Evolutionary conservation across 2,888 invertebrate species (phyloP).

Genomic region (Oegoconia quadripuncta): DNA sequence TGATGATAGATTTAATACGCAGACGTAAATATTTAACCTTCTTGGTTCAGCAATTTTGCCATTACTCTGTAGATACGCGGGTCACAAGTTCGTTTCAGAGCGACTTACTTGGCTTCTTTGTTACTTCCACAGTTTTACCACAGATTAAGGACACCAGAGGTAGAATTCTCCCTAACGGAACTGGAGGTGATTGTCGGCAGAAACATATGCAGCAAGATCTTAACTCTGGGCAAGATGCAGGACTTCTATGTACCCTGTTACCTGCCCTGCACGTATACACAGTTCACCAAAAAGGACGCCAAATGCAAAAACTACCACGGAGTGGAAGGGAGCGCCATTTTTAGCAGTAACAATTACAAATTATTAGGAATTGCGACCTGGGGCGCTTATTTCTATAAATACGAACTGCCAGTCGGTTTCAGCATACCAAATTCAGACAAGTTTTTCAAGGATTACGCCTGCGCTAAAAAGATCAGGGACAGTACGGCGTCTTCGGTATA

Average conservation of each 20-base stretch:
- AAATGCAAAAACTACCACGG: constrained; percentile 6
- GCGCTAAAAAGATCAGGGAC: constrained; percentile 11
- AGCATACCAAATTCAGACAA: constrained; percentile 10
- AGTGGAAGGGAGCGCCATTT: constrained; percentile 10
- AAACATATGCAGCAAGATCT: constrained; percentile 36
- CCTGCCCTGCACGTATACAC: background rate
- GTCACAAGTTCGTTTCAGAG: no score
- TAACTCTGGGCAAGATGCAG: constrained; percentile 22
- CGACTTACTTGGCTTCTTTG: background rate
- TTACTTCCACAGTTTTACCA: constrained; percentile 27
- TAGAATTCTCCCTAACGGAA: constrained; percentile 31
- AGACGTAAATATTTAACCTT: no score
- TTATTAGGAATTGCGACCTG: constrained; percentile 16
- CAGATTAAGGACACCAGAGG: constrained; percentile 19
- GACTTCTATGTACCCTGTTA: constrained; percentile 26
- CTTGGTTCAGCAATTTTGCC: no score
- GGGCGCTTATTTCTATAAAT: constrained; percentile 1
- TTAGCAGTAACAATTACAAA: background rate
- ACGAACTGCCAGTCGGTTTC: constrained; percentile 12
- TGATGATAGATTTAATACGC: no score
- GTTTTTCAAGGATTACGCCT: constrained; percentile 7
- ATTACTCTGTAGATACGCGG: no score
- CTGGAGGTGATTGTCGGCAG: constrained; percentile 34
- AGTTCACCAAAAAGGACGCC: background rate
- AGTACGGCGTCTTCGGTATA: background rate